Conservation (phyloP, 1,140 invertebrate genomes). For the Drosophila leontia region DNA sequence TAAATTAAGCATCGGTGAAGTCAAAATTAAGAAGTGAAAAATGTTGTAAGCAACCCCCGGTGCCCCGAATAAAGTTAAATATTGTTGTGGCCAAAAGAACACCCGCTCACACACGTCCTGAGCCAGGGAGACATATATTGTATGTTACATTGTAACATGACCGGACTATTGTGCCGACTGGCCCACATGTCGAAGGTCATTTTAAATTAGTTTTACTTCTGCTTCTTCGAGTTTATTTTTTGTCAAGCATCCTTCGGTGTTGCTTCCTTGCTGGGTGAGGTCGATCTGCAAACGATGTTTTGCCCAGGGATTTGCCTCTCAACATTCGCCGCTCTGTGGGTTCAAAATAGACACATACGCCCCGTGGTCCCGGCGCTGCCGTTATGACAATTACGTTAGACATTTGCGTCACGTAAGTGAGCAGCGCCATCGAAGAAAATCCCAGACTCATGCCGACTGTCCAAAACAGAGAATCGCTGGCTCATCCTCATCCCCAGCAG, state of each 20-base stretch:
- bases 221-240: conserved; percentile 26
- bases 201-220: conserved; percentile 76
- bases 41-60: conserved; percentile 14
- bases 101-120: conserved; percentile 24
- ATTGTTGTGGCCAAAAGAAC: conserved; percentile 45
- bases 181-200: conserved; percentile 69
- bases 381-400: conserved; percentile 78
- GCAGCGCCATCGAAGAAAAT: conserved; percentile 47
- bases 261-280: conserved; percentile 4
- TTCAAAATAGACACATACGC: conserved; percentile 33
- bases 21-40: too few relatives aligned
- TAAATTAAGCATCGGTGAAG: background rate
- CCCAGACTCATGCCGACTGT: conserved; percentile 60
- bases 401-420: conserved; percentile 73
- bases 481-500: conserved; percentile 42
- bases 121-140: conserved; percentile 37
- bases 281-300: conserved; percentile 54
- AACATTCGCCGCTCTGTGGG: conserved; percentile 3
- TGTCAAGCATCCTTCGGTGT: conserved; percentile 26
- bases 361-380: conserved; percentile 32
- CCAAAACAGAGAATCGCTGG: conserved; percentile 55
- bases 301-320: conserved; percentile 60
- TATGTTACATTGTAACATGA: conserved; percentile 55
- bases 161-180: conserved; percentile 61
- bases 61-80: conserved; percentile 54